Percentiles rank a stretch among this genome's conserved stretches.
phyloP scores from a whole-genome alignment of 2,797 vertebrate species.

The Pipistrellus pygmaeus region DNA sequence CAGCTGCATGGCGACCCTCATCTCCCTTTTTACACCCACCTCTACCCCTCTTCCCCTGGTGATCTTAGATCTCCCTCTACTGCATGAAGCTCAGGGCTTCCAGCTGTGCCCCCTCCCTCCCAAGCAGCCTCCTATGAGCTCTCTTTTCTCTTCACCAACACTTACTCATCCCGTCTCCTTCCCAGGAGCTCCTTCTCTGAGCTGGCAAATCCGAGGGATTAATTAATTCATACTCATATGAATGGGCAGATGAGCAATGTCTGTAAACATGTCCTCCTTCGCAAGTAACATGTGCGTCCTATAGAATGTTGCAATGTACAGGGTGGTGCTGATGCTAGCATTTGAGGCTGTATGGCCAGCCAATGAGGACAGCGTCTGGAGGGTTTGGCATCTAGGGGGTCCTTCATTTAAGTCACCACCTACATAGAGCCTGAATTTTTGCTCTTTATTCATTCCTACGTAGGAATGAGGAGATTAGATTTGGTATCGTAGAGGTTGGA shows the following conservation, averaged over 20 bases:
- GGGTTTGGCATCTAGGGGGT: background rate
- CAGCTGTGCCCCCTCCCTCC: background rate
- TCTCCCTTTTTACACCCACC: background rate
- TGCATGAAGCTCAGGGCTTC: background rate
- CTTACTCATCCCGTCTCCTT: background rate
- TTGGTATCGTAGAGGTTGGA: background rate
- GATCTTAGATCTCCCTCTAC: background rate
- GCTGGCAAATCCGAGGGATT: background rate
- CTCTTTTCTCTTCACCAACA: background rate
- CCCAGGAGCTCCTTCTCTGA: background rate
- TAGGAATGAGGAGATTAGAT: background rate
- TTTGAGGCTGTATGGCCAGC: background rate
- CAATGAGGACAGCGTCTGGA: background rate
- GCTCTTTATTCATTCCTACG: background rate
- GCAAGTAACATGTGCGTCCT: background rate
- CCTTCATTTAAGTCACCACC: background rate
- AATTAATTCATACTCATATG: background rate
- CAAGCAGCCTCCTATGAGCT: background rate
- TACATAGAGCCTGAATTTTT: background rate
- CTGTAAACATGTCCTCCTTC: background rate
- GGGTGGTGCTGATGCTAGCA: background rate
- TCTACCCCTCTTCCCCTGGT: no score
- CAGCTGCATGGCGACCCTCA: rapidly evolving
- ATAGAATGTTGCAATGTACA: background rate
- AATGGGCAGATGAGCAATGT: background rate